Evolutionary conservation across 64 coral and sea anemone genomes (phyloP).

Genomic region (Montipora capricornis): DNA sequence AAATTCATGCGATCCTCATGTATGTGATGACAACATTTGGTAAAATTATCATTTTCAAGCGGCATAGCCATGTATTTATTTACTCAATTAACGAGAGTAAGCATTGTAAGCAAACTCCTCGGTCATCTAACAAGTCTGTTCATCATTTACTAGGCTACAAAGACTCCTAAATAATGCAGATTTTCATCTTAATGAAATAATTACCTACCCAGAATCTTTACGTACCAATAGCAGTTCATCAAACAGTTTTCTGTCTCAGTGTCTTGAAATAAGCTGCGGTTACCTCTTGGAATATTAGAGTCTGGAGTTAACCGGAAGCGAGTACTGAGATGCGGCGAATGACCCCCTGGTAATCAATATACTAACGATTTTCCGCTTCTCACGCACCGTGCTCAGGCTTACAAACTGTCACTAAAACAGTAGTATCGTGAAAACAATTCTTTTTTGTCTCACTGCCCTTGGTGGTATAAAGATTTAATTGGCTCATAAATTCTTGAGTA

Average conservation of each 20-base stretch:
- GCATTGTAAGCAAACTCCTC: neutral
- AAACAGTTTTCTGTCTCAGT: neutral
- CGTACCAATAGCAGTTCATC: neutral
- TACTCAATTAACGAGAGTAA: slow-evolving; percentile 64
- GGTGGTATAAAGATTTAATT: slow-evolving; percentile 26
- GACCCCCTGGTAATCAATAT: slow-evolving; percentile 81
- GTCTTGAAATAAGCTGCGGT: slow-evolving; percentile 9
- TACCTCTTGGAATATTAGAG: slow-evolving; percentile 22
- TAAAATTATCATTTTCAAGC: slow-evolving; percentile 64
- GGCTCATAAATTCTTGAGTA: slow-evolving; percentile 16
- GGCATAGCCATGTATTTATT: slow-evolving; percentile 56
- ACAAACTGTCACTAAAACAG: neutral
- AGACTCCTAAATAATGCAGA: neutral
- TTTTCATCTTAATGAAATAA: neutral
- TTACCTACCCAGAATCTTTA: neutral
- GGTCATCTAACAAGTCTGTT: neutral
- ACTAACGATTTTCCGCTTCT: neutral
- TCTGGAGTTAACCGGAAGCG: slow-evolving; percentile 66
- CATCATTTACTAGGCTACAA: neutral
- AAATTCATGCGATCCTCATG: slow-evolving; percentile 21
- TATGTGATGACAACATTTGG: slow-evolving; percentile 76
- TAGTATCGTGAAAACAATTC: no score
- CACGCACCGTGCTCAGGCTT: neutral
- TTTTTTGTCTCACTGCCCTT: neutral
- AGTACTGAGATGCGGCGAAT: slow-evolving; percentile 47